These are phyloP conservation scores for Sisor rabdophorus DNA, from an alignment of 2,113 vertebrate species.

Conservation along the genomic window DNA sequence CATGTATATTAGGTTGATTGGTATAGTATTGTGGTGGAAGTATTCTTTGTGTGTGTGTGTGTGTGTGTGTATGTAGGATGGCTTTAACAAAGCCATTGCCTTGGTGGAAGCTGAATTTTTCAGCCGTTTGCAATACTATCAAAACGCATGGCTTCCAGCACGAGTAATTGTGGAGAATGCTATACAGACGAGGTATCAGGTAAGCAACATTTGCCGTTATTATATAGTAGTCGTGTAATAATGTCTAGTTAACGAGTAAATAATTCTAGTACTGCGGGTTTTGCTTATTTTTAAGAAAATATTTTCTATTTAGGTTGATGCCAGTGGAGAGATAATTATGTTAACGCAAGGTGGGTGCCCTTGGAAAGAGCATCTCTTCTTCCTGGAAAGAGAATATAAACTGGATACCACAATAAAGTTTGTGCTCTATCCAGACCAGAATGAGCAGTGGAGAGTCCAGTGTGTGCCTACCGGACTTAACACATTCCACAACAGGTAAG, in stretches of 20 bases:
- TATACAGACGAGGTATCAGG: conserved; percentile 74
- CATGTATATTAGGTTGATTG: too few relatives aligned
- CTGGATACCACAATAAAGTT: conserved; percentile 74
- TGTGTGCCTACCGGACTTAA: conserved; percentile 80
- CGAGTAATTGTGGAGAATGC: conserved; percentile 80
- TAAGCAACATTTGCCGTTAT: conserved; percentile 45
- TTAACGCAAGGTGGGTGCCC: conserved; percentile 81
- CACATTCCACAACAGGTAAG: conserved; percentile 85
- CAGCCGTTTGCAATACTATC: conserved; percentile 79
- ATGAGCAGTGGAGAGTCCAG: conserved; percentile 86
- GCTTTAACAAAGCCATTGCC: conserved; percentile 80
- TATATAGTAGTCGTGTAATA: too few relatives aligned
- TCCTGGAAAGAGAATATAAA: conserved; percentile 75
- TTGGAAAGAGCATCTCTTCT: conserved; percentile 91
- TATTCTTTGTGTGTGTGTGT: too few relatives aligned
- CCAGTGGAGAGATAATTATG: conserved; percentile 79
- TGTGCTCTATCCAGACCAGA: conserved; percentile 79
- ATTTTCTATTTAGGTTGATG: conserved; percentile 71
- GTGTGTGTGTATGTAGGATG: conserved; percentile 62
- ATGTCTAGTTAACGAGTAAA: neutral
- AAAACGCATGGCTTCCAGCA: conserved; percentile 83
- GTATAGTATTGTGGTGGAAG: too few relatives aligned
- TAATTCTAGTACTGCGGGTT: neutral
- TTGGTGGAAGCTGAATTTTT: conserved; percentile 83
- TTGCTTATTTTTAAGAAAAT: neutral